Conservation (phyloP, 2,797 vertebrate species). For the Sebastes cheni region DNA sequence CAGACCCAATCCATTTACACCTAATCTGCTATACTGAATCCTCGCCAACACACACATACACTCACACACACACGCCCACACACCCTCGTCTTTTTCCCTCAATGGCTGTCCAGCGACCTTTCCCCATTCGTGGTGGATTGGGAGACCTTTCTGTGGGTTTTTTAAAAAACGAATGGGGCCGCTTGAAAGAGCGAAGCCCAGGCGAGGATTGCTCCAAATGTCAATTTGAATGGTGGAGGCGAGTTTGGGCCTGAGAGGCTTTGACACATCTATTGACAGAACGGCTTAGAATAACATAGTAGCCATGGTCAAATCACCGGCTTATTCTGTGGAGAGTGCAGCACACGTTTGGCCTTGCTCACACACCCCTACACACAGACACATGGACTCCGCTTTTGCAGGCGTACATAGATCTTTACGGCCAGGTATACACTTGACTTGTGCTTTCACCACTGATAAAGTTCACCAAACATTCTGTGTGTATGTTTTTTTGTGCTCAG, state of each 20-base stretch:
- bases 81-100: constrained; percentile 34
- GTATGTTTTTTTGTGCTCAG: constrained; percentile 15
- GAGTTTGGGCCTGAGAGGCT: constrained; percentile 70
- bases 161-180: constrained; percentile 28
- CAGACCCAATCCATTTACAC: constrained; percentile 72
- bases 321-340: constrained; percentile 48
- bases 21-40: constrained; percentile 65
- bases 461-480: not conserved
- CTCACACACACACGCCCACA: constrained; percentile 5
- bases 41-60: not conserved
- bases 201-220: constrained; percentile 77
- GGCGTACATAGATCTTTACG: constrained; percentile 26
- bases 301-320: constrained; percentile 52
- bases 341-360: not conserved
- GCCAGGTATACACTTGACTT: constrained; percentile 5
- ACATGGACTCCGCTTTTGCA: constrained; percentile 11
- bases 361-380: not conserved
- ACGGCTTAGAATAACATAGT: constrained; percentile 61
- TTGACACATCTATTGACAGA: constrained; percentile 69
- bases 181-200: constrained; percentile 63
- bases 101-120: constrained; percentile 72
- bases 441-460: not conserved
- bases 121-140: constrained; percentile 62
- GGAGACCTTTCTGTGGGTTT: constrained; percentile 66
- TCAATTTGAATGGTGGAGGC: constrained; percentile 77